Percentiles rank a stretch among this genome's conserved stretches.
phyloP scores from a whole-genome alignment of 2,888 invertebrate species.

The Cephus runcator region DNA sequence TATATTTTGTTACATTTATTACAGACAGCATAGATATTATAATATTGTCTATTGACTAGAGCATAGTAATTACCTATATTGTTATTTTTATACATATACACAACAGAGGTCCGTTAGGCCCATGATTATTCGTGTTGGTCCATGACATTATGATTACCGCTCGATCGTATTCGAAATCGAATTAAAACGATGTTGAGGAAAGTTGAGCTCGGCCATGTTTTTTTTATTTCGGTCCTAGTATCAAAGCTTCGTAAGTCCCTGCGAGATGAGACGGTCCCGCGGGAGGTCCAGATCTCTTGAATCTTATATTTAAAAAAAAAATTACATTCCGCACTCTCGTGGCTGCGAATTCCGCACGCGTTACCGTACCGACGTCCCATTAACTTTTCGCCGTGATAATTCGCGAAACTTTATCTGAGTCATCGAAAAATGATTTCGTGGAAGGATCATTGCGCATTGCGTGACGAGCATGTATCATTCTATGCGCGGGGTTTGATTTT shows the following conservation, averaged over 20 bases:
- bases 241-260: background rate
- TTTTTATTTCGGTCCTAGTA: background rate
- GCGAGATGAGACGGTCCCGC: background rate
- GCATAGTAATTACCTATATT: slow-evolving; percentile 53
- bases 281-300: background rate
- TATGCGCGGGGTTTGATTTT: background rate
- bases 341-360: background rate
- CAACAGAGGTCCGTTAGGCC: slow-evolving; percentile 1
- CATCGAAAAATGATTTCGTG: background rate
- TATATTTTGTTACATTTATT: slow-evolving; percentile 65
- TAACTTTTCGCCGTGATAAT: too few species aligned
- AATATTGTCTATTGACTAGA: slow-evolving; percentile 59
- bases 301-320: background rate
- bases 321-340: background rate
- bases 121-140: slow-evolving; percentile 50
- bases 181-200: background rate
- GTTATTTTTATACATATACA: slow-evolving; percentile 10
- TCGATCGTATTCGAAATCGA: background rate
- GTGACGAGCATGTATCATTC: background rate
- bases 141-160: slow-evolving; percentile 49
- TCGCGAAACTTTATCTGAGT: background rate
- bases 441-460: background rate
- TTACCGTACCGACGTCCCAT: too few species aligned
- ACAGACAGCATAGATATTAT: slow-evolving; percentile 33
- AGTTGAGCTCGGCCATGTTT: background rate